Evolutionary conservation across 2,113 vertebrate species (phyloP), one percentile per base, ranked within the genome.

Genomic region (Galeopterus variegatus): DNA sequence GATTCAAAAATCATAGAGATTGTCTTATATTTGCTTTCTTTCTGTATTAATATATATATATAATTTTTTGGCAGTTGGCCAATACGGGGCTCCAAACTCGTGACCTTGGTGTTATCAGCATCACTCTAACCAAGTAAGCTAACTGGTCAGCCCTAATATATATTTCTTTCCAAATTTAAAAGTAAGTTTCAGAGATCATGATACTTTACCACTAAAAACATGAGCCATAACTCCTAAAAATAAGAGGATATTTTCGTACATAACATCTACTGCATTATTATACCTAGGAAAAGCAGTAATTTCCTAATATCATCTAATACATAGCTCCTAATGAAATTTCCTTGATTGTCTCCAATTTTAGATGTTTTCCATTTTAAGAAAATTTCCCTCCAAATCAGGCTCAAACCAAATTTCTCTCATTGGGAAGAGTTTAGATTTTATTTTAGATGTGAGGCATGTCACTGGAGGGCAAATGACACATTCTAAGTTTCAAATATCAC

Each of bases 391-490:
- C 54, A 88, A 88, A 87, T 77, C 69, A 70, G 60, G 77, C 77
- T 50, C 69, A 84, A 92, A 67, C 18, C 60, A 81, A 94, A 26
- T 41, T 76, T 60, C 54, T 76, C 81, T 65, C 8, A 92, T 69
- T 77, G 69, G 41, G 60, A 76, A 50, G 48, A 88, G 56, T 91
- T 41, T 88, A 11, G 28, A 94, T 81, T 88, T 92, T 93, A 77
- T 84, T 88, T 72, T 77, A 92, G 73, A 69, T 79, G 26, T 82
- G 54, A 76, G 11, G 23, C 60, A 52, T 84, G 64, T 64, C n/a
- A 56, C 3, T n/a, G 28, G n/a, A 75, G 17, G 19, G 14, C 60
- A 84, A 79, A 62, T 75, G 62, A 69, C 41, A n/a, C 3, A 1
- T 62, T 70, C 62, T 75, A 60, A 48, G 36, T 88, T 87, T 65